Percentiles rank a stretch among this genome's conserved stretches.
These are phyloP conservation scores for Hestina assimilis DNA, from an alignment of 1,140 invertebrate species.

Conservation along the genomic window DNA sequence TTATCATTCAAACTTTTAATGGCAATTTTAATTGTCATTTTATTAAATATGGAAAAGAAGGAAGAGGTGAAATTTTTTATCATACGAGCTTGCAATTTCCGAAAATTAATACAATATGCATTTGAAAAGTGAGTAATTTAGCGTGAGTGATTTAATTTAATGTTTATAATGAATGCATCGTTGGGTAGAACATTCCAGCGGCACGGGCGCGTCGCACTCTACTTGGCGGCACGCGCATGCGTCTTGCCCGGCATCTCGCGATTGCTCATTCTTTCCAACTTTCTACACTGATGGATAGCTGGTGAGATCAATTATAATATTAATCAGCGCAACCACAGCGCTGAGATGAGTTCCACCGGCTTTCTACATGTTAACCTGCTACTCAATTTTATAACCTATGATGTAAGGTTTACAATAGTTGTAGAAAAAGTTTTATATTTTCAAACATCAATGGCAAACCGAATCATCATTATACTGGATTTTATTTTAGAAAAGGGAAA, in stretches of 20 bases:
- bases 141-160: no score
- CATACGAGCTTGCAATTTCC: neutral
- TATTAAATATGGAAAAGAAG: no score
- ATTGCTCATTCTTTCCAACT: slow-evolving; percentile 65
- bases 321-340: slow-evolving; percentile 69
- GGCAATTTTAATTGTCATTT: no score
- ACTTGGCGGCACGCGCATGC: slow-evolving; percentile 57
- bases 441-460: neutral
- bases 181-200: slow-evolving; percentile 52
- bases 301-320: slow-evolving; percentile 74
- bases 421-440: neutral
- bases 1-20: neutral
- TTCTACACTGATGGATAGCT: slow-evolving; percentile 74
- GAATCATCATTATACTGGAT: no score
- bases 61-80: no score
- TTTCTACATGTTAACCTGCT: slow-evolving; percentile 31
- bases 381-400: neutral
- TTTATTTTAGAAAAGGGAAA: no score
- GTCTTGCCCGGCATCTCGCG: slow-evolving; percentile 35
- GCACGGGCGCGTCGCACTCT: slow-evolving; percentile 62
- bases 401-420: neutral
- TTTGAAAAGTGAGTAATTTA: slow-evolving; percentile 12
- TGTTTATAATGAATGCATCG: slow-evolving; percentile 38
- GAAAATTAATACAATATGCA: slow-evolving; percentile 2
- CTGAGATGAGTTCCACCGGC: slow-evolving; percentile 49